Percentiles rank a stretch among this genome's conserved stretches.
These are phyloP conservation scores for Pterophyllum scalare DNA, from an alignment of 2,113 vertebrate genomes.

Conservation along the genomic window DNA sequence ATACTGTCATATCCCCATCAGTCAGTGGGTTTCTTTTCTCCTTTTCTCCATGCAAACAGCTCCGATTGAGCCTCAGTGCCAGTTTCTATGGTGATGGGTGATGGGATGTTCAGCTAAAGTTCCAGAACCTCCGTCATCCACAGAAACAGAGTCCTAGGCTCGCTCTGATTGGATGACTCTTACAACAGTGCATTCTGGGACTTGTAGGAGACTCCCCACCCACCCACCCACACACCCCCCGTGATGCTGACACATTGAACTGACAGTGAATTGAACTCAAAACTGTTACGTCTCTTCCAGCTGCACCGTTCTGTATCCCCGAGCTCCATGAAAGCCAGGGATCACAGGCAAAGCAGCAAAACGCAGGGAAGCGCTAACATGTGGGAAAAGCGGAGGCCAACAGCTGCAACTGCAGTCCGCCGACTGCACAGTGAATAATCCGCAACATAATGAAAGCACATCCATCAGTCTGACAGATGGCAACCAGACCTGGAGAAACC, in stretches of 20 bases:
- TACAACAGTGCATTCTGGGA: background rate
- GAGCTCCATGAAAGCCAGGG: background rate
- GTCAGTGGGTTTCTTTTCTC: background rate
- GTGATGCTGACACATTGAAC: background rate
- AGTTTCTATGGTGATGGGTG: background rate
- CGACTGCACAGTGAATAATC: background rate
- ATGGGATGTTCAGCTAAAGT: background rate
- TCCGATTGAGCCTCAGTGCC: background rate
- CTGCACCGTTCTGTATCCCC: background rate
- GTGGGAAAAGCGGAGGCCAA: slow-evolving; percentile 15
- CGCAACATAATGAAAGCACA: slow-evolving; percentile 32
- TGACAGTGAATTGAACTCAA: slow-evolving; percentile 45
- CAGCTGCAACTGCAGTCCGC: background rate
- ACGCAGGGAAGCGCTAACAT: background rate
- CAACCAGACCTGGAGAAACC: slow-evolving; percentile 30
- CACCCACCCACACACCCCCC: too few relatives aligned
- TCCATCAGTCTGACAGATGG: slow-evolving; percentile 6
- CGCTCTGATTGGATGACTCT: background rate
- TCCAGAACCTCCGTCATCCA: background rate
- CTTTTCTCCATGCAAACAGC: background rate
- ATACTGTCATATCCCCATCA: background rate
- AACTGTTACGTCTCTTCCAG: background rate
- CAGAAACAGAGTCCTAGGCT: background rate
- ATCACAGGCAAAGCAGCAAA: slow-evolving; percentile 9
- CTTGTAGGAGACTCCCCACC: background rate